Evolutionary conservation across 2,888 invertebrate genomes (phyloP), one percentile per base, ranked within the genome.

Genomic region (Tromatobia lineatoria): DNA sequence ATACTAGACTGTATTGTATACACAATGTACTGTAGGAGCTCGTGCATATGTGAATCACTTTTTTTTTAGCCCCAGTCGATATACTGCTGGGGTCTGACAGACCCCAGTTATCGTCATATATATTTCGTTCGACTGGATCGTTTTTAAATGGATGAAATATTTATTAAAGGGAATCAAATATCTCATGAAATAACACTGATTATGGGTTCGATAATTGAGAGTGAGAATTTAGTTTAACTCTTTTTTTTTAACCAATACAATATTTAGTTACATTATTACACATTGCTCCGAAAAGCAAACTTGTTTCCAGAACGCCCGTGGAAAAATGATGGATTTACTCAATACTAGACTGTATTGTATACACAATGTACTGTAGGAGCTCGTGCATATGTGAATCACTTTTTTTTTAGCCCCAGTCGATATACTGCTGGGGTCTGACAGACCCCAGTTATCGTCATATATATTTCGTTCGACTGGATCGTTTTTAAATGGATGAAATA

Each of bases 291-390:
- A 67, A 74, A 76, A 57, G 59, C 50, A 74, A 78, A 73, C 78
- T 82, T 34, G 38, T 61, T 78, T 82, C 23, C 20, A 29, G 64
- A 20, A 64, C 61, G 71, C 29, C 66, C 47, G 47, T 34, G 47
- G 59, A 29, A 71, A 61, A 78, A 77, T 77, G 57, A 78, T 82
- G 69, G 67, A 73, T 82, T 69, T 59, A 10, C 59, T n/a, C 64
- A 76, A 81, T 47, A 47, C 52, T 18, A 38, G 52, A 42, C 23
- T 18, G 18, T n/a, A 29, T 15, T 29, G 29, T 29, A 29, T 52
- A 54, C 42, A 29, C 47, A 59, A 25, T 57, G 15, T 57, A 25
- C 54, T 11, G 25, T 6, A 42, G 50, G 15, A 71, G 34, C 11
- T 50, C 25, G 23, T 15, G 71, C 47, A 73, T 29, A 71, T 64